Conservation (phyloP, 2,888 invertebrate genomes). For the Mycogona germanica region DNA sequence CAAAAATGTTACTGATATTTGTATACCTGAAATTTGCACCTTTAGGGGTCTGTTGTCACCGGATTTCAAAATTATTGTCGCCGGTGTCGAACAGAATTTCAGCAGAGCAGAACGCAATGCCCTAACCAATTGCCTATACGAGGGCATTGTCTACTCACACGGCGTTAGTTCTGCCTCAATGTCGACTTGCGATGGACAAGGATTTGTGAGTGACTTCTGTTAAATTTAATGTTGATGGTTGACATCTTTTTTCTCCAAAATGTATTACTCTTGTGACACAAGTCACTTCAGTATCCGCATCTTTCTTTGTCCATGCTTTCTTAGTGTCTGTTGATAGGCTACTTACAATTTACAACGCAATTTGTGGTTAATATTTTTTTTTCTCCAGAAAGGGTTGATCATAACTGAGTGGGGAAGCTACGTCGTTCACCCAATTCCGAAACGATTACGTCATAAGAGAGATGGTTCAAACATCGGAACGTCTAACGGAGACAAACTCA, state of each 20-base stretch:
- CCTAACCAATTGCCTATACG: conserved; percentile 12
- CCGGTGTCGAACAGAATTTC: background rate
- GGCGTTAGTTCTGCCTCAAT: conserved; percentile 13
- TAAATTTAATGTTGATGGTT: no score
- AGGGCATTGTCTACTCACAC: conserved; percentile 8
- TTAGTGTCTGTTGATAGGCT: no score
- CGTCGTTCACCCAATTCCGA: conserved; percentile 3
- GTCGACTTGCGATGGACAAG: conserved; percentile 9
- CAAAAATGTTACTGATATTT: no score
- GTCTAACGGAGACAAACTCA: background rate
- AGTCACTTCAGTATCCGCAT: background rate
- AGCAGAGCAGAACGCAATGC: background rate
- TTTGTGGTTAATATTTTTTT: background rate
- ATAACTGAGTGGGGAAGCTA: background rate
- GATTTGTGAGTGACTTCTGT: conserved; percentile 3
- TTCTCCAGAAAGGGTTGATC: conserved; percentile 6
- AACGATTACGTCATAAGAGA: conserved; percentile 10
- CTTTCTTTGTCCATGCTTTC: background rate
- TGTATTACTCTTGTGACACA: background rate
- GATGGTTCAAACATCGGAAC: background rate
- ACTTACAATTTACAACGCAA: no score
- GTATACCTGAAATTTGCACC: no score
- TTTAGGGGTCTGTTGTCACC: no score
- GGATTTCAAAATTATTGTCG: no score
- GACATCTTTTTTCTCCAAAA: no score